phyloP scores from a whole-genome alignment of 2,888 invertebrate species.

The Oxyteleia sp. region DNA sequence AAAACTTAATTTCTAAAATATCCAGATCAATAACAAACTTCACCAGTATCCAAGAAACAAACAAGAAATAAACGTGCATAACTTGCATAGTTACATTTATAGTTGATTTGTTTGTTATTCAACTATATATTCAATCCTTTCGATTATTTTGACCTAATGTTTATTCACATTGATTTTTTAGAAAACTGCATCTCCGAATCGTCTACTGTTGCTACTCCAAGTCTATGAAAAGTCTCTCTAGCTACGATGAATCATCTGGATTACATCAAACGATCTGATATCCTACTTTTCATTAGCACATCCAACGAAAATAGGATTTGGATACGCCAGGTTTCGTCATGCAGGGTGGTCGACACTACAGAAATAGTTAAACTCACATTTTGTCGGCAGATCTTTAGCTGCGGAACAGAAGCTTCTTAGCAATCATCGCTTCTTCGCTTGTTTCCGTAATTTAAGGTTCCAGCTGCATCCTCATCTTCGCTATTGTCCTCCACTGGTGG shows the following conservation, averaged over 20 bases:
- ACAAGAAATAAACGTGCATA: too few relatives aligned
- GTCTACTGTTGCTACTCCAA: too few relatives aligned
- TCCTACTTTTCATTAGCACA: slow-evolving; percentile 22
- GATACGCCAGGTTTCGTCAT: slow-evolving; percentile 8
- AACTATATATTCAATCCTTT: too few relatives aligned
- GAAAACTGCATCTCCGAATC: too few relatives aligned
- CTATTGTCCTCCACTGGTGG: slow-evolving; percentile 15
- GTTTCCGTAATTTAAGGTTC: slow-evolving; percentile 9
- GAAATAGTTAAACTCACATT: slow-evolving; percentile 45
- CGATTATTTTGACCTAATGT: too few relatives aligned
- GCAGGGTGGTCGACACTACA: neutral
- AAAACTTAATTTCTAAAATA: too few relatives aligned
- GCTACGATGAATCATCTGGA: slow-evolving; percentile 2
- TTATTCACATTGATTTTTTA: too few relatives aligned
- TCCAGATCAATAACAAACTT: too few relatives aligned
- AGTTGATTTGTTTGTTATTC: too few relatives aligned
- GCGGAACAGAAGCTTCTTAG: slow-evolving; percentile 35
- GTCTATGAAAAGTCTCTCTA: neutral
- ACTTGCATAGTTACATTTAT: too few relatives aligned
- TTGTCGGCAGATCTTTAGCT: slow-evolving; percentile 54
- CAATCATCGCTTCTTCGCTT: slow-evolving; percentile 13
- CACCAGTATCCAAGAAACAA: too few relatives aligned
- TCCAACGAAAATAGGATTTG: slow-evolving; percentile 33
- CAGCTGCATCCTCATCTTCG: slow-evolving; percentile 29
- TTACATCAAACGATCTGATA: slow-evolving; percentile 20